A percentile compares a stretch with the other conserved stretches of the same genome.
Evolutionary conservation across 1,140 invertebrate genomes (phyloP).

Genomic region (Hylaeus anthracinus): DNA sequence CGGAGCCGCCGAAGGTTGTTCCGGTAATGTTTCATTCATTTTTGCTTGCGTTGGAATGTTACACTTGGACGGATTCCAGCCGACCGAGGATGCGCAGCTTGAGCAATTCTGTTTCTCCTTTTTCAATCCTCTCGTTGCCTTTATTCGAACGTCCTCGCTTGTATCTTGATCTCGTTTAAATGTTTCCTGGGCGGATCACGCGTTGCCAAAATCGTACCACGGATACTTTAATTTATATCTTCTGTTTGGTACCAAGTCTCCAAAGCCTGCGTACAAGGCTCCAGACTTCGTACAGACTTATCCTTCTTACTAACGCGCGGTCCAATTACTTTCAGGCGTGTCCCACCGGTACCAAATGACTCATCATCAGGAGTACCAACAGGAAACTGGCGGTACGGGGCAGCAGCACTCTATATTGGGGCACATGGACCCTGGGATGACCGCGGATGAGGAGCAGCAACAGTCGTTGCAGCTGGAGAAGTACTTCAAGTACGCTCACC

Average conservation of each 20-base stretch:
- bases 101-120: too few species aligned
- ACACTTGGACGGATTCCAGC: neutral
- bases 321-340: conserved; percentile 56
- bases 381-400: conserved; percentile 53
- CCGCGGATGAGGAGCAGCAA: conserved; percentile 75
- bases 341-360: conserved; percentile 76
- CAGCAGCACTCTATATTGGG: conserved; percentile 70
- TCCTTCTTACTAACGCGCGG: neutral
- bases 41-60: neutral
- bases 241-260: too few species aligned
- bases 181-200: neutral
- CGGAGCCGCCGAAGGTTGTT: conserved; percentile 70
- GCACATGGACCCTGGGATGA: conserved; percentile 71
- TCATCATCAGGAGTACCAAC: conserved; percentile 77
- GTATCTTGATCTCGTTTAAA: neutral
- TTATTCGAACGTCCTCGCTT: neutral
- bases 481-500: conserved; percentile 80
- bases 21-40: conserved; percentile 63
- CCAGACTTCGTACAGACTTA: too few species aligned
- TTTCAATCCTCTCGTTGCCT: neutral
- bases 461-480: conserved; percentile 79
- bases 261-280: too few species aligned
- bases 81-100: neutral
- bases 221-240: too few species aligned
- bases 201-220: too few species aligned